Percentiles rank a stretch among this genome's conserved stretches.
phyloP scores from a whole-genome alignment of 2,113 vertebrate genomes.

The Uropsilus gracilis region DNA sequence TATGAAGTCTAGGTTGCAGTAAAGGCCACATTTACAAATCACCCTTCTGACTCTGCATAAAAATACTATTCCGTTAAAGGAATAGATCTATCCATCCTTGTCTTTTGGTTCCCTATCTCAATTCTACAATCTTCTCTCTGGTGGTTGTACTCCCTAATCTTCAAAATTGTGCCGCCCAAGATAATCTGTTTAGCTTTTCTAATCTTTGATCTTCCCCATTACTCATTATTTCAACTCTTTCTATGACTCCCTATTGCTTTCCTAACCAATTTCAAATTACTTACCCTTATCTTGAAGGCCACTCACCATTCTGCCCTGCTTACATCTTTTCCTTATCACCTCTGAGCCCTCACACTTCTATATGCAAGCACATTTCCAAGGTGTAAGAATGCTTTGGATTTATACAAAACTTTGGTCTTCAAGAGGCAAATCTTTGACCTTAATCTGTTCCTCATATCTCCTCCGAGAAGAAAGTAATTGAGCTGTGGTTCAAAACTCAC shows the following conservation, averaged over 20 bases:
- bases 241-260: not conserved
- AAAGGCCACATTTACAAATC: not conserved
- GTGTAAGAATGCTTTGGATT: not conserved
- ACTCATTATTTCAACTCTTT: not conserved
- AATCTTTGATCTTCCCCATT: conserved; percentile 32
- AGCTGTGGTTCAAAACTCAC: not conserved
- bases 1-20: not conserved
- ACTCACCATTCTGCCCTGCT: conserved; percentile 6
- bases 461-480: not conserved
- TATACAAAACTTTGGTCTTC: not conserved
- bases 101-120: conserved; percentile 47
- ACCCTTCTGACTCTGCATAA: not conserved
- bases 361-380: not conserved
- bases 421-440: not conserved
- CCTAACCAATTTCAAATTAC: conserved; percentile 31
- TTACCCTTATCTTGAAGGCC: conserved; percentile 51
- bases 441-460: not conserved
- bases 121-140: conserved; percentile 26
- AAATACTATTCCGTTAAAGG: not conserved
- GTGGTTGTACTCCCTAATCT: conserved; percentile 8
- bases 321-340: not conserved
- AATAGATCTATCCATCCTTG: conserved; percentile 32
- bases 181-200: conserved; percentile 42
- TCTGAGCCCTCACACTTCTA: not conserved
- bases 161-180: conserved; percentile 15